Conservation (phyloP, 2,888 invertebrate species). For the Pardosa pseudoannulata region DNA sequence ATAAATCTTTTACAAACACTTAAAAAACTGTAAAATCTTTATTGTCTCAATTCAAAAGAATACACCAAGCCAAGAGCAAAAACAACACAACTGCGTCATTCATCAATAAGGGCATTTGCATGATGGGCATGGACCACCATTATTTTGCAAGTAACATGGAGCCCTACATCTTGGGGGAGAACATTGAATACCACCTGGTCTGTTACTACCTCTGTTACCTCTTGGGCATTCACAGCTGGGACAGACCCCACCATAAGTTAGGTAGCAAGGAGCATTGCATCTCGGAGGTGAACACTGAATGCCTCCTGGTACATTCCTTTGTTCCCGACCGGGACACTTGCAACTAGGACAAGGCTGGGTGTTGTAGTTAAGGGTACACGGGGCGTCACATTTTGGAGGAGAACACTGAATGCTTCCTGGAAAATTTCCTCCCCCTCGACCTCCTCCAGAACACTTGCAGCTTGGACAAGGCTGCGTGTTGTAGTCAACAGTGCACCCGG, state of each 20-base stretch:
- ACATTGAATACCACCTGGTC: no score
- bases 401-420: neutral
- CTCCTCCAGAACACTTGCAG: conserved; percentile 25
- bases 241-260: neutral
- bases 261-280: neutral
- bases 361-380: conserved; percentile 18
- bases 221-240: neutral
- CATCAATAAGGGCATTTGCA: no score
- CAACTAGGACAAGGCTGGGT: conserved; percentile 33
- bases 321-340: neutral
- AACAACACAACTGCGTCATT: no score
- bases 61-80: no score
- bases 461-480: conserved; percentile 33
- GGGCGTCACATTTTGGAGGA: conserved; percentile 22
- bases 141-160: no score
- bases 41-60: no score
- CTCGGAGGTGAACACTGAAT: conserved; percentile 39
- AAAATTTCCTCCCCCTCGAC: neutral
- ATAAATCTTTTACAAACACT: no score
- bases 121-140: no score
- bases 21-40: no score
- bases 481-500: conserved; percentile 21
- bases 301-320: neutral
- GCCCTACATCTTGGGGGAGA: no score
- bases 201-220: no score